Base-by-base conservation (phyloP, 2,113 vertebrate species). In the Chlorocebus sabaeus region DNA sequence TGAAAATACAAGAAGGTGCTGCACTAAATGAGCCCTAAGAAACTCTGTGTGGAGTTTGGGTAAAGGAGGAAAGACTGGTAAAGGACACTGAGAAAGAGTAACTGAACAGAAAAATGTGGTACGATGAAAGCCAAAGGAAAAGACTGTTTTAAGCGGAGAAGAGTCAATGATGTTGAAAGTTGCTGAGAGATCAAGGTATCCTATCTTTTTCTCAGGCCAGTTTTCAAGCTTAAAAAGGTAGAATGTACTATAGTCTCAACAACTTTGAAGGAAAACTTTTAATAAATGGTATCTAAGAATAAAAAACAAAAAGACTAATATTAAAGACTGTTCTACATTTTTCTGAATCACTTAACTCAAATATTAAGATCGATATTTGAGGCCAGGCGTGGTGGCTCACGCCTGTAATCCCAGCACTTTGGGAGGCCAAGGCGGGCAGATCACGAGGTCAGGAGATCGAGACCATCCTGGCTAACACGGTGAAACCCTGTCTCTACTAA, bases 321-420 rank as follows among this genome's bases (percentile, higher is more conserved):
- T 79, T 76, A 79, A 95, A 12, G 13, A 89, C 85, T 50, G 14
- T 18, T 90, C 59, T 43, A 90, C 72, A 57, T 17, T 94, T 96
- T 83, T 94, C 45, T 89, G 67, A 96, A 57, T 45, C 14, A 93
- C 6, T 80, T 89, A 79, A 92, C 64, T 93, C 50, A 97, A 93
- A 78, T 84, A 95, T 81, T 90, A 93, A 30, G 13, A 82, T 1
- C 9, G 13, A 50, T 32, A 79, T n/a, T 23, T 93, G 50, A 79
- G 52, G 52, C 52, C 18, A 20, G 52, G 52, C 52, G 0, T 2
- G 52, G 52, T 55, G 18, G 52, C 18, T 55, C 2, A 55, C 0
- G 6, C 52, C 52, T 55, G 18, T 55, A 55, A 55, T 55, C 52
- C 52, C 52, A 20, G 52, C 52, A 55, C 52, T 55, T 20, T 55